phyloP scores from a whole-genome alignment of 2,113 vertebrate genomes.

The Saccopteryx bilineata region DNA sequence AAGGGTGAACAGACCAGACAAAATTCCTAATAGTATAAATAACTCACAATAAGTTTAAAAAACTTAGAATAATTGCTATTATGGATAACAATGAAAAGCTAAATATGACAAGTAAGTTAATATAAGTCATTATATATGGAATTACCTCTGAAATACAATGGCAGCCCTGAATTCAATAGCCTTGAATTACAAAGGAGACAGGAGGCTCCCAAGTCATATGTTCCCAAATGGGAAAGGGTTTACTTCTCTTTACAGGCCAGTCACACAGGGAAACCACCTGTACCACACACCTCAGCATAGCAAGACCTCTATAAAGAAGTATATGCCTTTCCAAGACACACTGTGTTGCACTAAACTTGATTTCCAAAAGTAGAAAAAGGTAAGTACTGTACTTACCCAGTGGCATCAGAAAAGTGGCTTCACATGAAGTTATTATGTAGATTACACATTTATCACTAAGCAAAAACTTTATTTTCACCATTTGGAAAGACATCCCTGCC shows the following conservation, averaged over 20 bases:
- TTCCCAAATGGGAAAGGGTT: not conserved
- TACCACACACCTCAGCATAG: not conserved
- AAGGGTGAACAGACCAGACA: not conserved
- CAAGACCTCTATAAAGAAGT: not conserved
- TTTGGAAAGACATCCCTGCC: not conserved
- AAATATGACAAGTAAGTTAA: not conserved
- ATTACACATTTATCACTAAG: not conserved
- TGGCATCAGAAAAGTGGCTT: not conserved
- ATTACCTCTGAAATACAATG: not conserved
- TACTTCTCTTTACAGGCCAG: not conserved
- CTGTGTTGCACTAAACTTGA: not conserved
- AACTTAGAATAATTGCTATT: not conserved
- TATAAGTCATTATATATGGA: not conserved
- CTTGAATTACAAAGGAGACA: not conserved
- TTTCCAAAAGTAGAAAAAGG: conserved; percentile 27
- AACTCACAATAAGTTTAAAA: conserved; percentile 17
- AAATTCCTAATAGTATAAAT: not conserved
- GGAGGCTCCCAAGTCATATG: not conserved
- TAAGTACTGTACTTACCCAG: not conserved
- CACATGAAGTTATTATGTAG: not conserved
- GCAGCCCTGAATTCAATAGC: not conserved
- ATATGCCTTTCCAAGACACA: not conserved
- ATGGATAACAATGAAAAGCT: not conserved
- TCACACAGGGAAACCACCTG: not conserved
- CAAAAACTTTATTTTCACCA: not conserved